These are phyloP conservation scores for Babylonia areolata DNA, from an alignment of 1,140 invertebrate species.

Conservation along the genomic window DNA sequence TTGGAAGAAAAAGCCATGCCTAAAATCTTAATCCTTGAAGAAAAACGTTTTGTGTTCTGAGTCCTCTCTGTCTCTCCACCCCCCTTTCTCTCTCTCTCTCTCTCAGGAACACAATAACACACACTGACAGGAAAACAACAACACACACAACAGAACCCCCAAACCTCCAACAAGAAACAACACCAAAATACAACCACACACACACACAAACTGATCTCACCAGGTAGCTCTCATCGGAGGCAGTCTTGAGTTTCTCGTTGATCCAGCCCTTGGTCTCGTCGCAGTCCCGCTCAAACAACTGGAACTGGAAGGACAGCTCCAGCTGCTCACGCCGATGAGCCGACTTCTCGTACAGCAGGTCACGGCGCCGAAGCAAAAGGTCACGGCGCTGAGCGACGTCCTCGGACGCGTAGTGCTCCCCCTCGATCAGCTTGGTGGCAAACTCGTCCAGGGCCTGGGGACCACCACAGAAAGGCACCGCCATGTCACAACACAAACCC, in stretches of 20 bases:
- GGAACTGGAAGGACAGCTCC: conserved; percentile 95
- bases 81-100: too few relatives aligned
- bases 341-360: conserved; percentile 92
- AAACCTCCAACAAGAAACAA: too few relatives aligned
- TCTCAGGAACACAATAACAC: not conserved
- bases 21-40: too few relatives aligned
- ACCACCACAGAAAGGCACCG: too few relatives aligned
- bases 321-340: conserved; percentile 86
- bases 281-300: conserved; percentile 98
- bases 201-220: conserved; percentile 54
- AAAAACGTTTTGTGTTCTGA: too few relatives aligned
- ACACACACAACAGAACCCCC: too few relatives aligned
- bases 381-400: conserved; percentile 95
- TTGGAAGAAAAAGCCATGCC: too few relatives aligned
- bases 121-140: not conserved
- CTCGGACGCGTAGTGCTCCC: conserved; percentile 97
- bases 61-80: too few relatives aligned
- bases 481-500: too few relatives aligned
- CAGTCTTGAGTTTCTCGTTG: conserved; percentile 99
- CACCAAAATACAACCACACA: not conserved
- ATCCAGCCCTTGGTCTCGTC: conserved; percentile 99
- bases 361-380: conserved; percentile 89
- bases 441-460: conserved; percentile 94
- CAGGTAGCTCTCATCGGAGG: conserved; percentile 97
- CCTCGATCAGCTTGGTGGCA: conserved; percentile 95